Conservation (phyloP, 2,888 invertebrate species). For the Pandemis heparana region DNA sequence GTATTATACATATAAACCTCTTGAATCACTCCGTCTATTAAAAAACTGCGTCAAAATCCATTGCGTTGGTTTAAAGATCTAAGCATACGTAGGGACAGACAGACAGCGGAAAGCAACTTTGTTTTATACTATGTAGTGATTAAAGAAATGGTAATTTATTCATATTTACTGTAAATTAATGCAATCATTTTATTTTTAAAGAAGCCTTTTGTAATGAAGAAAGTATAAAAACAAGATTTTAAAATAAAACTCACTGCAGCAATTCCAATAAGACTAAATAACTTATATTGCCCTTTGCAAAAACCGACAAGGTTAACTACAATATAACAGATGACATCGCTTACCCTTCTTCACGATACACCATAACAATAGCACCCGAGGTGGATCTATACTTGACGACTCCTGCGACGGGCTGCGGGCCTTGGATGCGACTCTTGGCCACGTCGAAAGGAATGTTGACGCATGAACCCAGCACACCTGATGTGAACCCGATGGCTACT, state of each 20-base stretch:
- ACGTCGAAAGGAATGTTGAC: slow-evolving; percentile 98
- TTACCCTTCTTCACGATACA: slow-evolving; percentile 96
- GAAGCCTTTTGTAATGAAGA: no score
- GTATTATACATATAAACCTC: no score
- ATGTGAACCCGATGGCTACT: slow-evolving; percentile 93
- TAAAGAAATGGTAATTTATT: no score
- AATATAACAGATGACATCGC: slow-evolving; percentile 47
- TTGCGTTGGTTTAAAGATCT: no score
- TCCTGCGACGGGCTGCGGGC: slow-evolving; percentile 92
- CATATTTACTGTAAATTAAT: no score
- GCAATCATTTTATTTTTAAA: no score
- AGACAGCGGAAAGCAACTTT: no score
- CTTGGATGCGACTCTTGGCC: slow-evolving; percentile 97
- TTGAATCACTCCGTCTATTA: no score
- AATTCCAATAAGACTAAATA: not conserved
- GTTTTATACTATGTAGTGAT: no score
- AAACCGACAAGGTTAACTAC: not conserved
- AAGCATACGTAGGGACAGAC: no score
- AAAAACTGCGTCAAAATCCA: no score
- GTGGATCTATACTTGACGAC: slow-evolving; percentile 92
- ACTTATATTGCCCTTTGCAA: not conserved
- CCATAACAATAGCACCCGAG: slow-evolving; percentile 88
- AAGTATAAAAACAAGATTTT: not conserved
- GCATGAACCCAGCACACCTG: slow-evolving; percentile 94
- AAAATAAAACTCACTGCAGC: not conserved